Evolutionary conservation across 2,888 invertebrate genomes (phyloP), one percentile per base, ranked within the genome.

Genomic region (Pseudanteris insignis): DNA sequence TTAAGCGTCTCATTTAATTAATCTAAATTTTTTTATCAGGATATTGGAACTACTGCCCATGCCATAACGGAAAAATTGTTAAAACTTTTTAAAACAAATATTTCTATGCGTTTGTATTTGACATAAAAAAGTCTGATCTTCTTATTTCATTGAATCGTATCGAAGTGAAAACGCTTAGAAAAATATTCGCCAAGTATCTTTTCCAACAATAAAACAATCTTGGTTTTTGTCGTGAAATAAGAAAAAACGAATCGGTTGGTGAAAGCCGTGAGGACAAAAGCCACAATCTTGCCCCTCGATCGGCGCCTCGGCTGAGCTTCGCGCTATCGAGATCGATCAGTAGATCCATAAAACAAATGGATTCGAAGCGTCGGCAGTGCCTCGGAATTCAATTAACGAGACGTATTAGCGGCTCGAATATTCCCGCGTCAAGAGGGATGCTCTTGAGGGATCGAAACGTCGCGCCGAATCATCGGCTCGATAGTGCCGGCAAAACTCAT

Each of bases 21-120:
- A 30, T n/a, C 9, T 30, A 12, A 12, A 12, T 28, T 36, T n/a
- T n/a, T n/a, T n/a, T n/a, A n/a, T 2, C 21, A 72, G 68, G 71
- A 76, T 37, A 13, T 63, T 1, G 66, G 62, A 25, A 33, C 44
- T 9, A 18, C 74, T 10, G 69, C 71, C 5, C 71, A 73, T 40
- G 53, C 64, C 6, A 50, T 62, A 6, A 64, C 72, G 2, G 68
- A 61, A 12, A 76, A 75, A 21, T 14, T 67, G 1, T 38, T 64
- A 1, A 47, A 48, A 15, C 37, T 70, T 2, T 14, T 68, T 1
- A 67, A 51, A 25, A 59, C 71, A 9, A 37, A 50, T 10, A 24
- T 73, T n/a, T n/a, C n/a, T n/a, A n/a, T n/a, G n/a, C n/a, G n/a
- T n/a, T n/a, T n/a, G n/a, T n/a, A n/a, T n/a, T n/a, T n/a, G n/a